Evolutionary conservation across 2,888 invertebrate species (phyloP).

Genomic region (Lissonota sp.): DNA sequence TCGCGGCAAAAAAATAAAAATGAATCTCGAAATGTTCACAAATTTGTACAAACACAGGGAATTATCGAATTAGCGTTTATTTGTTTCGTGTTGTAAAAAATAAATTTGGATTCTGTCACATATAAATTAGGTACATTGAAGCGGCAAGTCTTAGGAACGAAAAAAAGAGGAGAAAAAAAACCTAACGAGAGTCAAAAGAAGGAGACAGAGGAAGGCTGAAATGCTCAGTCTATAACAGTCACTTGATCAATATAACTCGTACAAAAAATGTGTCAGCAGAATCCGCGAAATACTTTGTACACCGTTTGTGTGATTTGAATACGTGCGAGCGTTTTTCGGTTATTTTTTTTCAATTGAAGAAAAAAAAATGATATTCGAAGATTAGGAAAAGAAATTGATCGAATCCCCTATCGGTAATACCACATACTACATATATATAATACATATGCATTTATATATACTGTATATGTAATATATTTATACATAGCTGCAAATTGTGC

Average conservation of each 20-base stretch:
- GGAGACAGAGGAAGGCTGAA: slow-evolving; percentile 15
- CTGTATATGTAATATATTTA: slow-evolving; percentile 36
- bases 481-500: slow-evolving; percentile 51
- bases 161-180: slow-evolving; percentile 13
- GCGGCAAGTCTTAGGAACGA: slow-evolving; percentile 14
- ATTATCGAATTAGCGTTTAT: slow-evolving; percentile 4
- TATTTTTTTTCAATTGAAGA: slow-evolving; percentile 27
- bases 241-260: slow-evolving; percentile 46
- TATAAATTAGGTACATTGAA: slow-evolving; percentile 37
- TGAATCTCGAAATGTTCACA: no score
- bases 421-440: slow-evolving; percentile 26
- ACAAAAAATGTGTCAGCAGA: slow-evolving; percentile 57
- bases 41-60: slow-evolving; percentile 19
- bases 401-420: slow-evolving; percentile 41
- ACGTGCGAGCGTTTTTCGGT: slow-evolving; percentile 41
- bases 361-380: slow-evolving; percentile 48
- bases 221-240: slow-evolving; percentile 62
- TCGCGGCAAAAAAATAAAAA: slow-evolving; percentile 15
- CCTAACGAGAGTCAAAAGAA: slow-evolving; percentile 15
- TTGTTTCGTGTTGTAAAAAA: slow-evolving; percentile 29
- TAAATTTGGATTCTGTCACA: slow-evolving; percentile 27
- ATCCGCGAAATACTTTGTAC: slow-evolving; percentile 54
- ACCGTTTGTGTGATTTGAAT: slow-evolving; percentile 45
- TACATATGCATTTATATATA: slow-evolving; percentile 41
- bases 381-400: slow-evolving; percentile 38